Evolutionary conservation across 2,113 vertebrate genomes (phyloP).

Genomic region (Orthonyx spaldingii): DNA sequence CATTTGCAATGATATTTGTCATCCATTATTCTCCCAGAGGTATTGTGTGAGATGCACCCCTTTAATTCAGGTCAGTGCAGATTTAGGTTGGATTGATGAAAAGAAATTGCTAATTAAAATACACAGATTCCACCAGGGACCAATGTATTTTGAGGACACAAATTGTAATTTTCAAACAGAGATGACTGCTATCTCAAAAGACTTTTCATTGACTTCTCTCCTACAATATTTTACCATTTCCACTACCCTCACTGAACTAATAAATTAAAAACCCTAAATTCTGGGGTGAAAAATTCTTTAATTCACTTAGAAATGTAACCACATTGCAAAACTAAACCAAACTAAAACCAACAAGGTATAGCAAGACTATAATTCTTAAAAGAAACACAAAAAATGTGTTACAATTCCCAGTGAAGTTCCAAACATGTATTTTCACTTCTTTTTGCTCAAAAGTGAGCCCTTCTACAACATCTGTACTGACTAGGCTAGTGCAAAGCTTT

Average conservation of each 20-base stretch:
- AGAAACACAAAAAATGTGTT: background rate
- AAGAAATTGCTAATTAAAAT: background rate
- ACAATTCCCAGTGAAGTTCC: background rate
- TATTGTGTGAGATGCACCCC: background rate
- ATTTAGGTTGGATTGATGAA: background rate
- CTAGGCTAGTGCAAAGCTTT: accelerated
- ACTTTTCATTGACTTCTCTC: background rate
- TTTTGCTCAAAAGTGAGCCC: background rate
- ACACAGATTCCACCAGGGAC: background rate
- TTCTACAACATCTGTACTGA: background rate
- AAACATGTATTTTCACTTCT: background rate
- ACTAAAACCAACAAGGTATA: background rate
- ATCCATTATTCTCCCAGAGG: background rate
- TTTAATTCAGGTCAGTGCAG: background rate
- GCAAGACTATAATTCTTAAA: background rate
- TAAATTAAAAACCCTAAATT: background rate
- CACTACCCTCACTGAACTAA: background rate
- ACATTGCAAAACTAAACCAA: background rate
- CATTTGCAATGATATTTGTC: background rate
- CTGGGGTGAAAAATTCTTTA: background rate
- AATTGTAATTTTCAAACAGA: background rate
- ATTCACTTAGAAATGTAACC: background rate
- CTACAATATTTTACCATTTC: background rate
- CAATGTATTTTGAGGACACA: background rate
- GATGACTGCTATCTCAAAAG: background rate